Percentiles rank a stretch among this genome's conserved stretches.
phyloP scores from a whole-genome alignment of 2,888 invertebrate species.

The Pheosia tremula region DNA sequence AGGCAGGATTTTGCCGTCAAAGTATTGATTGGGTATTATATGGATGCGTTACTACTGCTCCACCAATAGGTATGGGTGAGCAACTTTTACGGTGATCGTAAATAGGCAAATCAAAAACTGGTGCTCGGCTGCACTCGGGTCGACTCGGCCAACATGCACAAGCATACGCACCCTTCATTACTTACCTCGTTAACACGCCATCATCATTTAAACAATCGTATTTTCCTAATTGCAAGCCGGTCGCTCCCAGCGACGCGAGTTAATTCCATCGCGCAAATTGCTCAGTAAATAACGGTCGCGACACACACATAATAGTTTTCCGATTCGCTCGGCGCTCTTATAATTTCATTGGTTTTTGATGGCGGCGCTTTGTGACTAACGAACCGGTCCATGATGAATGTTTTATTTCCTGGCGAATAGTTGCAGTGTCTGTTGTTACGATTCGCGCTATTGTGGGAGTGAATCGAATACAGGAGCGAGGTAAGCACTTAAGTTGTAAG shows the following conservation, averaged over 20 bases:
- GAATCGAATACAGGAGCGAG: background rate
- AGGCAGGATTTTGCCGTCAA: too few relatives aligned
- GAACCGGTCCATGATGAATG: slow-evolving; percentile 39
- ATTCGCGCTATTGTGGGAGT: background rate
- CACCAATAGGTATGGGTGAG: too few relatives aligned
- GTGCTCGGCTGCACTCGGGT: too few relatives aligned
- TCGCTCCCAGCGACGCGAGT: slow-evolving; percentile 30
- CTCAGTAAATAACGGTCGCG: slow-evolving; percentile 40
- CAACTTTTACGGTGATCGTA: too few relatives aligned
- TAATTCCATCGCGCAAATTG: slow-evolving; percentile 44
- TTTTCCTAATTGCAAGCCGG: slow-evolving; percentile 33
- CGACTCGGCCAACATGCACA: too few relatives aligned
- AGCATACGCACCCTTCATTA: background rate
- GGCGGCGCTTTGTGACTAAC: slow-evolving; percentile 40
- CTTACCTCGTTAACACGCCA: background rate
- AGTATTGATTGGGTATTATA: too few relatives aligned
- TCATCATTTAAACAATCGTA: background rate
- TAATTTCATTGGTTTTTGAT: slow-evolving; percentile 46
- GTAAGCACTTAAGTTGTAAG: background rate
- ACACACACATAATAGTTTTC: slow-evolving; percentile 44
- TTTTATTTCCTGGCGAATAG: slow-evolving; percentile 30
- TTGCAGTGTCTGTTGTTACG: background rate
- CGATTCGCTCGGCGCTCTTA: slow-evolving; percentile 41
- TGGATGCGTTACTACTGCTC: too few relatives aligned
- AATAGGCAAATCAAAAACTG: too few relatives aligned